Evolutionary conservation across 2,888 invertebrate species (phyloP), one percentile per base, ranked within the genome.

Genomic region (Acanthoscelides obtectus): DNA sequence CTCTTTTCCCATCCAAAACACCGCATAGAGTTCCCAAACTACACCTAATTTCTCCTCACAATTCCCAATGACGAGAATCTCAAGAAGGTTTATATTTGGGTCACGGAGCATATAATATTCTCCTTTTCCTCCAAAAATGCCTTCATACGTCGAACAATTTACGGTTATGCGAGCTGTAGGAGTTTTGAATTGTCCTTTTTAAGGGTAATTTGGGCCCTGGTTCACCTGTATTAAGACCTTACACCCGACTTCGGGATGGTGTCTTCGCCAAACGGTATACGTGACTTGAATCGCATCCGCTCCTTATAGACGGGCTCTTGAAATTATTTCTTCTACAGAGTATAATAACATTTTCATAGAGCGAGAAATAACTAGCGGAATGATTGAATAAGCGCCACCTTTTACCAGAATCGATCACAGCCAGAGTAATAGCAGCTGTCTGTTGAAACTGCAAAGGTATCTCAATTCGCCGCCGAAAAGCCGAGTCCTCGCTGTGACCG

Each of bases 201-300:
- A 79, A 74, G 74, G 78, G 77, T 76, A 75, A 78, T 79, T 77
- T 75, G 77, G 79, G 77, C 63, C 68, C 68, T 75, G 20, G 73
- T 76, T 78, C 77, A 78, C 78, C 79, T 78, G 79, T 74, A 77
- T 78, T 76, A 77, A 75, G 77, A 73, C 76, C 45, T 45, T 45
- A 45, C 45, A 12, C 45, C 17, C 45, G 5, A 45, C 45, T 45
- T 74, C 71, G 76, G 77, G 75, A 75, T 75, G 75, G 75, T 72
- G 72, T 72, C 70, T 70, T 22, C 74, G 74, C 75, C 76, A 76
- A 79, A 79, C 77, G 66, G 69, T 68, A 67, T 21, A 72, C 79
- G 79, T 78, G 79, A 76, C 76, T 71, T 70, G 78, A 78, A 79
- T 79, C 8, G 22, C 65, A 67, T n/a, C 68, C 66, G 45, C 12